Evolutionary conservation across 1,140 invertebrate genomes (phyloP).

Genomic region (Acromyrmex heyeri): DNA sequence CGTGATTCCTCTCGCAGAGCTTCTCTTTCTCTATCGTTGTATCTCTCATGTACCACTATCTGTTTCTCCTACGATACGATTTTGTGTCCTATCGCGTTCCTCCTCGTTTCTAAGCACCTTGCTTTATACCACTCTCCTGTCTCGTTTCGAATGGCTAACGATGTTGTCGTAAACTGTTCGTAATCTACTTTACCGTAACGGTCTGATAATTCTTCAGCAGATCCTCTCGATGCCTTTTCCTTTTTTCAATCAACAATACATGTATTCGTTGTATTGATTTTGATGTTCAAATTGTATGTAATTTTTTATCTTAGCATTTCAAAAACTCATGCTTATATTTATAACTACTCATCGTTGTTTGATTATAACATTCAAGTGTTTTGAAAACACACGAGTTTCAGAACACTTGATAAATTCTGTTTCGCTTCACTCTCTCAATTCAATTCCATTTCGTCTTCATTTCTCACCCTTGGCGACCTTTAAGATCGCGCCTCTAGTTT

Average conservation of each 20-base stretch:
- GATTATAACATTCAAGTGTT: conserved; percentile 7
- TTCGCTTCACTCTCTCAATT: conserved; percentile 14
- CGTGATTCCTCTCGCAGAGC: conserved; percentile 25
- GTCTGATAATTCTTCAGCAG: conserved; percentile 5
- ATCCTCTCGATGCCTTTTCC: neutral
- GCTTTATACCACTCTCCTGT: neutral
- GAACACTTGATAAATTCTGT: conserved; percentile 31
- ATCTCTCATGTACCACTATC: conserved; percentile 31
- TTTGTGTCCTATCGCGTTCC: conserved; percentile 30
- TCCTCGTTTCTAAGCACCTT: conserved; percentile 20
- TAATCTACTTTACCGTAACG: conserved; percentile 3
- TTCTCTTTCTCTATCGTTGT: conserved; percentile 26
- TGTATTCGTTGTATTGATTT: neutral
- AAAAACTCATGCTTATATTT: too few relatives aligned
- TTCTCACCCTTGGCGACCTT: conserved; percentile 31
- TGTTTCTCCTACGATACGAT: conserved; percentile 46
- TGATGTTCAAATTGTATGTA: neutral
- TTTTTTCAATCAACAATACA: neutral
- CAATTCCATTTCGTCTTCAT: neutral
- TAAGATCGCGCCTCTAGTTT: conserved; percentile 7
- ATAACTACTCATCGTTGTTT: neutral
- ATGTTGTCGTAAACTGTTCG: conserved; percentile 19
- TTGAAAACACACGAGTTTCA: conserved; percentile 12
- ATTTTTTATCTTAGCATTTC: neutral
- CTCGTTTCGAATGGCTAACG: conserved; percentile 16